These are phyloP conservation scores for Gracilinanus agilis DNA, from an alignment of 2,113 vertebrate species.

Conservation along the genomic window DNA sequence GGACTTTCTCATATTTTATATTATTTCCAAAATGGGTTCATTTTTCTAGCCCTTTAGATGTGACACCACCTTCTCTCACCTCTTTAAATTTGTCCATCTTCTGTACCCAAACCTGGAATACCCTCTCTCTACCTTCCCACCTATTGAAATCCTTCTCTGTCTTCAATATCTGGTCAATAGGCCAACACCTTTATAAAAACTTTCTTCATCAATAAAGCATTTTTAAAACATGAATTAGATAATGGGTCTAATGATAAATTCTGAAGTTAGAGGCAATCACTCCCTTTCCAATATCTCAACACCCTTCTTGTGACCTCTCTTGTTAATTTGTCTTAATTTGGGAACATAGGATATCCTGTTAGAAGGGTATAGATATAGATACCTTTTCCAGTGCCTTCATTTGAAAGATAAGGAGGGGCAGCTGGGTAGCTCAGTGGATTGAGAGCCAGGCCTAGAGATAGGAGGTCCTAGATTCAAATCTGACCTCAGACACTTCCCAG, in stretches of 20 bases:
- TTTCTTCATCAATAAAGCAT: neutral
- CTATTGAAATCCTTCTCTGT: neutral
- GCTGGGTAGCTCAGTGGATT: too few relatives aligned
- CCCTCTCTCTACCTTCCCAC: neutral
- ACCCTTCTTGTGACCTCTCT: neutral
- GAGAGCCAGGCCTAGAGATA: too few relatives aligned
- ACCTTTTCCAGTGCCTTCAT: too few relatives aligned
- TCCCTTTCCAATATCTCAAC: neutral
- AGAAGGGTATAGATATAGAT: too few relatives aligned
- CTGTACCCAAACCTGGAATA: neutral
- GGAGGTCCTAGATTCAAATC: too few relatives aligned
- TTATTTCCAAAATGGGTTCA: neutral
- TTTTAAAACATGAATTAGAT: neutral
- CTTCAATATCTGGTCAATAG: neutral
- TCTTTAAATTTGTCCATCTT: neutral
- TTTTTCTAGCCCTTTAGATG: neutral
- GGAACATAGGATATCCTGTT: too few relatives aligned
- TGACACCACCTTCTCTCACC: neutral
- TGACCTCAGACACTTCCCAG: too few relatives aligned
- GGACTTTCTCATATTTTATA: neutral
- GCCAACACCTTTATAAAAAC: neutral
- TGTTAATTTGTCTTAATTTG: too few relatives aligned
- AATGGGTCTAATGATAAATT: neutral
- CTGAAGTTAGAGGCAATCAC: neutral
- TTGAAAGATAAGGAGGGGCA: too few relatives aligned